Conservation (phyloP, 2,113 vertebrate species). For the Emydura subglobosa region DNA sequence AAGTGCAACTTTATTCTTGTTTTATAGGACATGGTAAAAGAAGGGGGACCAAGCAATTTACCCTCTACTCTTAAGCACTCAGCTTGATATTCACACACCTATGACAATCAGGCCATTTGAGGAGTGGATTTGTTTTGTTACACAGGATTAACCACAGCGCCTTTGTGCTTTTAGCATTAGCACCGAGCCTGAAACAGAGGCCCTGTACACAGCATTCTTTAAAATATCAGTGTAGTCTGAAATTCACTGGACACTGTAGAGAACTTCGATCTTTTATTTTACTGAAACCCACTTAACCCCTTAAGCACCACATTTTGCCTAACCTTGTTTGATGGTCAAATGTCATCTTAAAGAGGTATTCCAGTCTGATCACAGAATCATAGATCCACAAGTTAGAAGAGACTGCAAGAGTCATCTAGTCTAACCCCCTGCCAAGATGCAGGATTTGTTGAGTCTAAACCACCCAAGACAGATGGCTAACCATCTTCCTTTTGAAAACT, state of each 20-base stretch:
- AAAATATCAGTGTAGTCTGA: background rate
- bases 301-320: background rate
- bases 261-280: background rate
- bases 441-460: background rate
- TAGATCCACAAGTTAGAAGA: background rate
- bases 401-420: background rate
- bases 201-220: background rate
- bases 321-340: background rate
- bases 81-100: background rate
- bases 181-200: background rate
- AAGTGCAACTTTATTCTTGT: background rate
- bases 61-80: background rate
- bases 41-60: background rate
- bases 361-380: background rate
- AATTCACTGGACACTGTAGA: background rate
- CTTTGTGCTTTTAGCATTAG: background rate
- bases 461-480: background rate
- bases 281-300: background rate
- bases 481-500: background rate
- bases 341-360: background rate
- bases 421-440: background rate
- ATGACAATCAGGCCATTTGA: background rate
- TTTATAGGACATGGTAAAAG: background rate
- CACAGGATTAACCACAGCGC: background rate
- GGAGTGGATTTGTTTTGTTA: slow-evolving; percentile 5